Conservation (phyloP, 2,797 vertebrate genomes). For the Phataginus tricuspis region DNA sequence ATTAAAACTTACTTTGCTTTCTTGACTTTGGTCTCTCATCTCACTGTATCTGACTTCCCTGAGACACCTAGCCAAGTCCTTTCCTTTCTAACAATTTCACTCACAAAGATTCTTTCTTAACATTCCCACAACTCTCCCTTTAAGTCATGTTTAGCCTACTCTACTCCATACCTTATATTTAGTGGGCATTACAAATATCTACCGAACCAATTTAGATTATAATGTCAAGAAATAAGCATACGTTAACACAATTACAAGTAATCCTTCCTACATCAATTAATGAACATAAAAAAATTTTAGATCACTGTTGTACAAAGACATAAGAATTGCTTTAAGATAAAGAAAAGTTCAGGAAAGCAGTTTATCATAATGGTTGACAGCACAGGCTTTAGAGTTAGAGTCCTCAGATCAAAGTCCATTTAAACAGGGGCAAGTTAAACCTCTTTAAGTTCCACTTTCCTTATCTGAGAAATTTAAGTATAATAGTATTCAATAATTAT, state of each 20-base stretch:
- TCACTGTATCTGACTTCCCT: too few relatives aligned
- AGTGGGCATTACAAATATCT: neutral
- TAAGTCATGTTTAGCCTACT: neutral
- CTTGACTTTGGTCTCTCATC: too few relatives aligned
- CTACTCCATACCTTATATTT: neutral
- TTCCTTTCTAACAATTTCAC: too few relatives aligned
- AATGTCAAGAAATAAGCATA: neutral
- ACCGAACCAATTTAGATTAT: neutral
- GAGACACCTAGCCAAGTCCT: too few relatives aligned
- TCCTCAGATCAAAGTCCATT: neutral
- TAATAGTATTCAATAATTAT: neutral
- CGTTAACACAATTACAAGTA: neutral
- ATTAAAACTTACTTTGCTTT: too few relatives aligned
- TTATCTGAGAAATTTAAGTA: neutral
- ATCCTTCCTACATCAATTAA: neutral
- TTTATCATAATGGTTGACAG: neutral
- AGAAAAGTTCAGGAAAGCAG: neutral
- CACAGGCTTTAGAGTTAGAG: neutral
- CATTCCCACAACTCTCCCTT: neutral
- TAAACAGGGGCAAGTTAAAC: neutral
- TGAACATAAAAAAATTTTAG: neutral
- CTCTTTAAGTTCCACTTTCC: neutral
- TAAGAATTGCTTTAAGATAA: neutral
- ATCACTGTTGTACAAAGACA: neutral
- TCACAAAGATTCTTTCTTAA: neutral